Percentiles rank a stretch among this genome's conserved stretches.
Evolutionary conservation across 2,113 vertebrate species (phyloP).

Genomic region (Gasterosteus aculeatus): DNA sequence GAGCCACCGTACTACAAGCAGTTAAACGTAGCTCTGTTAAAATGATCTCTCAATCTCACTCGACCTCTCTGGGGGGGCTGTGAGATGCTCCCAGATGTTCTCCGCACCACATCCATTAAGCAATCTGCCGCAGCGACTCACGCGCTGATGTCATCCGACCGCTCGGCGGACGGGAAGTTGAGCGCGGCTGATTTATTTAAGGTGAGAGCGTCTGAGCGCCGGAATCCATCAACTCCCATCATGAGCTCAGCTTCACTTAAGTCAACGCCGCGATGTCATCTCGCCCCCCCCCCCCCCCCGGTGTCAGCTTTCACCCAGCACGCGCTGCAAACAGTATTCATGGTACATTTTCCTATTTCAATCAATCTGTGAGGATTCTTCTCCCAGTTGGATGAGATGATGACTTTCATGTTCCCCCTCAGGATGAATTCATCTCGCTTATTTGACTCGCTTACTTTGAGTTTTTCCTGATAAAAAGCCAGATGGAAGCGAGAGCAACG

Average conservation of each 20-base stretch:
- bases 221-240: slow-evolving; percentile 7
- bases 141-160: not conserved
- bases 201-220: not conserved
- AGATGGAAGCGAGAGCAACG: not conserved
- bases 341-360: not conserved
- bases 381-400: too few species aligned
- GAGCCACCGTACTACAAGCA: not conserved
- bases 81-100: not conserved
- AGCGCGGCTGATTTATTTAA: slow-evolving; percentile 22
- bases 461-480: too few species aligned
- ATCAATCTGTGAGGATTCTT: not conserved
- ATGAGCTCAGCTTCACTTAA: slow-evolving; percentile 10
- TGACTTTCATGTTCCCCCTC: too few species aligned
- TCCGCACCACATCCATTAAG: not conserved
- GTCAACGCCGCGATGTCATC: not conserved
- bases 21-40: not conserved
- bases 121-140: not conserved
- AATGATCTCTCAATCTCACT: not conserved
- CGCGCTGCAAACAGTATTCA: not conserved
- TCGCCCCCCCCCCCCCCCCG: not conserved
- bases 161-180: not conserved
- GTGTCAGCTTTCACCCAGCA: not conserved
- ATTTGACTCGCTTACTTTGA: too few species aligned
- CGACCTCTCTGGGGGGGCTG: too few species aligned
- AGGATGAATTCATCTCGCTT: too few species aligned